These are phyloP conservation scores for Agrilus cyanescens DNA, from an alignment of 2,888 invertebrate genomes.

Conservation along the genomic window DNA sequence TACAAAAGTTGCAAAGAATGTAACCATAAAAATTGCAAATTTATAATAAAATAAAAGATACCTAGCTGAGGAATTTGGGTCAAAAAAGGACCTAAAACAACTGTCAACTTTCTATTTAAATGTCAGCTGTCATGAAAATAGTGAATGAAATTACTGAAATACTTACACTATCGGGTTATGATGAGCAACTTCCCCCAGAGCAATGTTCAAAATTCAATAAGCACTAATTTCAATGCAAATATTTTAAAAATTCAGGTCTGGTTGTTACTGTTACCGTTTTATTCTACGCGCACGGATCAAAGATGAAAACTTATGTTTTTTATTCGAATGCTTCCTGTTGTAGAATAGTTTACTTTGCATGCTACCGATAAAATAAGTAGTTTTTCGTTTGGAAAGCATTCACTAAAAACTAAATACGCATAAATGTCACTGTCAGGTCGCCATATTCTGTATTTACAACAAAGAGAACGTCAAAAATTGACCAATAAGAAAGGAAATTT, in stretches of 20 bases:
- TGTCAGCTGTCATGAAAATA: constrained; percentile 25
- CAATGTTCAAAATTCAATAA: constrained; percentile 23
- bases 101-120: constrained; percentile 31
- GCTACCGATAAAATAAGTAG: too few species aligned
- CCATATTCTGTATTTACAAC: constrained; percentile 28
- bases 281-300: too few species aligned
- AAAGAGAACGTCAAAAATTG: too few species aligned
- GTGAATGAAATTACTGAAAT: constrained; percentile 15
- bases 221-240: constrained; percentile 12
- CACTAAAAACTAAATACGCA: constrained; percentile 35
- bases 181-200: constrained; percentile 28
- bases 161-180: constrained; percentile 32
- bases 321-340: too few species aligned
- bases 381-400: constrained; percentile 14
- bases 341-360: too few species aligned
- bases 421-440: constrained; percentile 33
- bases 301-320: too few species aligned
- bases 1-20: too few species aligned
- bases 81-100: constrained; percentile 32
- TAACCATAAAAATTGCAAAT: too few species aligned
- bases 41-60: constrained; percentile 18
- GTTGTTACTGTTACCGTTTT: too few species aligned
- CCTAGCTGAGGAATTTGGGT: constrained; percentile 29
- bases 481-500: too few species aligned
- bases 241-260: constrained; percentile 12